Percentiles rank a stretch among this genome's conserved stretches.
Evolutionary conservation across 92 coral and sea anemone genomes (phyloP).

Genomic region (Metridium senile): DNA sequence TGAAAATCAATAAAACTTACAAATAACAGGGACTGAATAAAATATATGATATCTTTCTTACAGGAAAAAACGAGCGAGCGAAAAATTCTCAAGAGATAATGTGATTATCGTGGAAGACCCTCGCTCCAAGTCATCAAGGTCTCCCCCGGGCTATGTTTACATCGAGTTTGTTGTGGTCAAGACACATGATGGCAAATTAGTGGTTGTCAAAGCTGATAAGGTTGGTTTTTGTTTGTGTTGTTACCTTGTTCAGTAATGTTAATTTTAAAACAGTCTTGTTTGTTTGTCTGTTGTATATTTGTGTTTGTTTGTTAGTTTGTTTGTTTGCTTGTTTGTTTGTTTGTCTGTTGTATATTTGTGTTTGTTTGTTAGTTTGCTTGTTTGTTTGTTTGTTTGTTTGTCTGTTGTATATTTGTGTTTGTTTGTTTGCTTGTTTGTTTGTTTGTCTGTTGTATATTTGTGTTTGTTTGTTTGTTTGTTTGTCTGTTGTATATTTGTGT

Average conservation of each 20-base stretch:
- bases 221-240: background rate
- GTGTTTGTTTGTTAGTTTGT: no score
- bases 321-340: no score
- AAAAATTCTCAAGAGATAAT: conserved; percentile 20
- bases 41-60: no score
- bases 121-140: conserved; percentile 6
- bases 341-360: no score
- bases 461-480: no score
- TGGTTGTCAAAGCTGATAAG: background rate
- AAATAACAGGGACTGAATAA: background rate
- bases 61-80: conserved; percentile 29
- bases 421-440: no score
- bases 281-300: no score
- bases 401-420: no score
- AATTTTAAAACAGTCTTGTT: background rate
- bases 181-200: conserved; percentile 13
- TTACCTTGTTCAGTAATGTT: background rate
- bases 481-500: no score
- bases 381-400: no score
- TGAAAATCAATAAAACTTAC: background rate
- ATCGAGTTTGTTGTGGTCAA: conserved; percentile 33
- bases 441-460: no score
- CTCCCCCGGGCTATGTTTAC: conserved; percentile 23
- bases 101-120: conserved; percentile 36
- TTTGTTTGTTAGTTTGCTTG: no score